Percentiles rank a stretch among this genome's conserved stretches.
Evolutionary conservation across 2,113 vertebrate species (phyloP).

Genomic region (Mungos mungo): DNA sequence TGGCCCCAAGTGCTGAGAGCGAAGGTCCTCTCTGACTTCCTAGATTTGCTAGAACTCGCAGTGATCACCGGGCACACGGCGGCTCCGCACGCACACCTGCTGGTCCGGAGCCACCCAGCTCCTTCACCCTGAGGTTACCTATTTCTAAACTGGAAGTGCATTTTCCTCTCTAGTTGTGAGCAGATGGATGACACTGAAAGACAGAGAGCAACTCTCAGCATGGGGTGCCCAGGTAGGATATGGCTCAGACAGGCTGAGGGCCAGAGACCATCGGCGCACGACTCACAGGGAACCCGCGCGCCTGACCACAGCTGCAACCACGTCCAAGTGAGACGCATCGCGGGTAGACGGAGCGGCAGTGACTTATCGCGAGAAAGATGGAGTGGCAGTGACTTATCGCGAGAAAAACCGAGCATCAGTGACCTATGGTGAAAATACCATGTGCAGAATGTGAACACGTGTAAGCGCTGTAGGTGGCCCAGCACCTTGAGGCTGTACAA

Average conservation of each 20-base stretch:
- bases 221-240: accelerated
- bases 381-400: accelerated
- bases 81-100: background rate
- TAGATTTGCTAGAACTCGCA: background rate
- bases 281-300: accelerated
- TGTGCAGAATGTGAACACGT: accelerated
- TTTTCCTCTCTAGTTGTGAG: background rate
- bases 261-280: accelerated
- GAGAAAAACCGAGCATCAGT: background rate
- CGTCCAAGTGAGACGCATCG: accelerated
- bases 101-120: background rate
- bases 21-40: accelerated
- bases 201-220: background rate
- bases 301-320: accelerated
- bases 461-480: accelerated
- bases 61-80: accelerated
- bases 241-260: accelerated
- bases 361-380: background rate
- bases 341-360: accelerated
- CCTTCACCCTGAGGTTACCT: background rate
- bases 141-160: background rate
- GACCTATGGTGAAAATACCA: accelerated
- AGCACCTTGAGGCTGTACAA: accelerated
- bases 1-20: background rate
- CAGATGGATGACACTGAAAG: accelerated